Evolutionary conservation across 2,797 vertebrate genomes (phyloP), one percentile per base, ranked within the genome.

Genomic region (Megalops cyprinoides): DNA sequence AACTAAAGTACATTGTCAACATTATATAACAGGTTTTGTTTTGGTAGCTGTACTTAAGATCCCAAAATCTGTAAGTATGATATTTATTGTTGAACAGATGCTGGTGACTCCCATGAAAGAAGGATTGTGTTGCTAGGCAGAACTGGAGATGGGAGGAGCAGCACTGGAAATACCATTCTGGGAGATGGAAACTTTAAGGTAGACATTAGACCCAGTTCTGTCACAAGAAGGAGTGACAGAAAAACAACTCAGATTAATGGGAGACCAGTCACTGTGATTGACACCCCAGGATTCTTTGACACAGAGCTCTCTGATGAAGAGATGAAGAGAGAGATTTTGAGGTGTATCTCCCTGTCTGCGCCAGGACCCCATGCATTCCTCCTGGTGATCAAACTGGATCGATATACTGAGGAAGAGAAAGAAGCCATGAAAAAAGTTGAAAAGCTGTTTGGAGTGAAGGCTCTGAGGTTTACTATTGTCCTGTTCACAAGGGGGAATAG

Each of bases 281-380:
- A 77, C 34, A 34, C 53, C 20, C 76, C 76, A 20, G 76, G 53
- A 9, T 18, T 77, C 10, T 77, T 58, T 2, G 76, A 58, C 23
- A 62, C 76, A n/a, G 12, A 56, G 28, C 31, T 12, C 1, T 7
- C 48, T 53, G 4, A 14, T 4, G 12, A 20, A 10, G 28, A 28
- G 3, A 12, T 55, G 9, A 55, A 4, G 31, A 1, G 0, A 3
- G 86, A 88, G 74, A 84, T 89, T 0, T 12, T 25, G 0, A 42
- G 82, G 25, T 87, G 87, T 46, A 84, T 86, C 60, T 56, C 60
- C 73, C 79, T 83, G 12, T 86, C 42, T 0, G 82, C 49, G 67
- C 88, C 88, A 0, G 88, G 88, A 34, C 86, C 88, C n/a, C 87
- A 90, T 0, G 82, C 80, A 42, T 48, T 89, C 51, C 79, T 89